These are phyloP conservation scores for Gadus macrocephalus DNA, from an alignment of 2,113 vertebrate genomes.

Conservation along the genomic window DNA sequence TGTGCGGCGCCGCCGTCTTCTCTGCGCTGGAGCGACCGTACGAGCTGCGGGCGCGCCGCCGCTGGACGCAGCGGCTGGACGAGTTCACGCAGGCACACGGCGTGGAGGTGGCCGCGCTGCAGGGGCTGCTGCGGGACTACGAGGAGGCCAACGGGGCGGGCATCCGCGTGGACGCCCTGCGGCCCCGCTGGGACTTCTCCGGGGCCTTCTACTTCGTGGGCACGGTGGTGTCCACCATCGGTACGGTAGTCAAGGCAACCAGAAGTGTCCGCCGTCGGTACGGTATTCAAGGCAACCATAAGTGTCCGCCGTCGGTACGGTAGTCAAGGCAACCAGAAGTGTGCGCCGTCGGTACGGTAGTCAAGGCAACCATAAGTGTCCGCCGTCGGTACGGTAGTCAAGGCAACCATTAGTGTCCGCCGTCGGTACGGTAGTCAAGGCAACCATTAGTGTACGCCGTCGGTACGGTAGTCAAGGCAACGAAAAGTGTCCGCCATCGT, in stretches of 20 bases:
- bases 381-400: no score
- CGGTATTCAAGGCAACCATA: no score
- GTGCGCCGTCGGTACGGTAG: no score
- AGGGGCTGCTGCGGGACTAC: slow-evolving; percentile 69
- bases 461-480: no score
- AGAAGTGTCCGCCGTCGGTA: no score
- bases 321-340: no score
- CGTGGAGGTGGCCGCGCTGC: slow-evolving; percentile 60
- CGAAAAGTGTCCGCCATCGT: no score
- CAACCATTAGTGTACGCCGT: no score
- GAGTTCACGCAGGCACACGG: slow-evolving; percentile 68
- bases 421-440: no score
- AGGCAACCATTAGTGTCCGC: no score
- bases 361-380: no score
- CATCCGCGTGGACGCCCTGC: slow-evolving; percentile 67
- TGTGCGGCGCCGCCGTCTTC: slow-evolving; percentile 76
- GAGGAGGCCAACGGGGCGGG: slow-evolving; percentile 72
- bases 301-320: no score
- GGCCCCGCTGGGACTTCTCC: slow-evolving; percentile 77
- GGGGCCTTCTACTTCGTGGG: slow-evolving; percentile 78
- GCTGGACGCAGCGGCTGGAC: slow-evolving; percentile 69
- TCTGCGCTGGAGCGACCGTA: slow-evolving; percentile 73
- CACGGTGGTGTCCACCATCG: slow-evolving; percentile 76
- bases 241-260: slow-evolving; percentile 44
- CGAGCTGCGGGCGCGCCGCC: slow-evolving; percentile 61